Percentiles rank a stretch among this genome's conserved stretches.
Conservation (phyloP, 2,113 vertebrate genomes). For the Fukomys damarensis region DNA sequence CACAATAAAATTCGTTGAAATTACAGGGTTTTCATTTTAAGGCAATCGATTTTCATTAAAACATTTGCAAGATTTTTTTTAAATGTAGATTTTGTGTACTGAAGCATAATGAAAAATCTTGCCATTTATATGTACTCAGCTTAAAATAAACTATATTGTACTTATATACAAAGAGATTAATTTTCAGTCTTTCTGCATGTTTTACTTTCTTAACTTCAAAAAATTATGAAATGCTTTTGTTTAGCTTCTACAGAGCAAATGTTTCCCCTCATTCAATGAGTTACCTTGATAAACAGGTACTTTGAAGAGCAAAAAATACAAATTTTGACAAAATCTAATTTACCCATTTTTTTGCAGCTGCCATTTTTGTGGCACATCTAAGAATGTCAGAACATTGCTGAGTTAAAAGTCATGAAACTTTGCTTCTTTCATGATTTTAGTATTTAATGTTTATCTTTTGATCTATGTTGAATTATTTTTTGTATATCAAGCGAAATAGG, state of each 20-base stretch:
- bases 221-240: neutral
- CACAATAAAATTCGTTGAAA: constrained; percentile 64
- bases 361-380: neutral
- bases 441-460: neutral
- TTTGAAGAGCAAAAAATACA: neutral
- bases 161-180: neutral
- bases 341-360: neutral
- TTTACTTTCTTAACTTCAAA: neutral
- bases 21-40: constrained; percentile 53
- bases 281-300: neutral
- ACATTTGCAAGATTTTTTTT: neutral
- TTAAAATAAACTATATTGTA: neutral
- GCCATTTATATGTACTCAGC: neutral
- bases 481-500: neutral
- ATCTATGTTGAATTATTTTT: neutral
- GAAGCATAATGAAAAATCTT: constrained; percentile 50
- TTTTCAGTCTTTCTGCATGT: neutral
- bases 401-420: neutral
- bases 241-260: neutral
- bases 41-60: constrained; percentile 57
- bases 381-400: neutral
- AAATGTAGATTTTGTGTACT: neutral
- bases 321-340: neutral
- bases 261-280: neutral
- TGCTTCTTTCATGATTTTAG: constrained; percentile 2